Conservation (phyloP, 2,797 vertebrate genomes). For the Tachyglossus aculeatus region DNA sequence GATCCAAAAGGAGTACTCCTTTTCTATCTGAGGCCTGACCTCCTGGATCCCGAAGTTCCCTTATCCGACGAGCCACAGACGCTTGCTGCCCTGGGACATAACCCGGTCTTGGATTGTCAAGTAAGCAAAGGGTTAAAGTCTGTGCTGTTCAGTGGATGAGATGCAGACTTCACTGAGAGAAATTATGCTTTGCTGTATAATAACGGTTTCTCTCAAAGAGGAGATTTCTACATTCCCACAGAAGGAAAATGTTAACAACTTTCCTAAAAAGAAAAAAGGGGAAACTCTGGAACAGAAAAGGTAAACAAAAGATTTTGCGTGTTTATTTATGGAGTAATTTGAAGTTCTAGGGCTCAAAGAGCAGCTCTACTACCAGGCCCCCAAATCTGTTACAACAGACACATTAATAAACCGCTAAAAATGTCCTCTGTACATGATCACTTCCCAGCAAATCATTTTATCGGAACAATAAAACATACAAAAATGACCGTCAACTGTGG, state of each 20-base stretch:
- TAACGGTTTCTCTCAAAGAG: too few species aligned
- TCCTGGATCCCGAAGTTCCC: too few species aligned
- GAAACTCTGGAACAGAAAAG: neutral
- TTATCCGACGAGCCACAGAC: too few species aligned
- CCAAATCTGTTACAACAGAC: neutral
- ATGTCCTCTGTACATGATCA: neutral
- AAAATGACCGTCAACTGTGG: neutral
- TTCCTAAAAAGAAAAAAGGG: neutral
- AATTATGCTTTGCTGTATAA: neutral
- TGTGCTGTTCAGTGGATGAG: constrained; percentile 29
- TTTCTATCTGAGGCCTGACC: too few species aligned
- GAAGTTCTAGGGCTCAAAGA: neutral
- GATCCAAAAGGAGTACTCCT: too few species aligned
- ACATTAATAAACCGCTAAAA: neutral
- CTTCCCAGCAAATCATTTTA: neutral
- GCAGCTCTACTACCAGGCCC: neutral
- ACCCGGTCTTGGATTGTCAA: too few species aligned
- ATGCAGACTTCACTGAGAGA: constrained; percentile 32
- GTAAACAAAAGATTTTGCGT: neutral
- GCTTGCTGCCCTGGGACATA: too few species aligned
- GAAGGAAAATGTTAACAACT: neutral
- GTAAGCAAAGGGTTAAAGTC: constrained; percentile 9
- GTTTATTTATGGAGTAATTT: constrained; percentile 1
- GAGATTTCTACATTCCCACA: neutral
- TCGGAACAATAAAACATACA: neutral